Conservation (phyloP, 2,888 invertebrate species). For the Calliopum simillimum region DNA sequence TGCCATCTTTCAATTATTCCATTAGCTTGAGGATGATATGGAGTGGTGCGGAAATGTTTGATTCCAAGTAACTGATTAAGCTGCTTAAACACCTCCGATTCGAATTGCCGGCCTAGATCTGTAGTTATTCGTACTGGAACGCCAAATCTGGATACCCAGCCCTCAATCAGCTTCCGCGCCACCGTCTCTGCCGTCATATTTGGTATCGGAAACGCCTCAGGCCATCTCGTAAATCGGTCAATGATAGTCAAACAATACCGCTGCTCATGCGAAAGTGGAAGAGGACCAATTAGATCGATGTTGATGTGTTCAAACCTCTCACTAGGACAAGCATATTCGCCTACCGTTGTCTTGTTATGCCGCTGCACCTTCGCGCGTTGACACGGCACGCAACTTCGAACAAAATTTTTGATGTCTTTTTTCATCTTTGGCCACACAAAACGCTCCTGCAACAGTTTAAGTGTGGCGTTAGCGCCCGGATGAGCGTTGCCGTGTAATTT, state of each 20-base stretch:
- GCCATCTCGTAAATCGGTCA: constrained; percentile 33
- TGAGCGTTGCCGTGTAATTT: constrained; percentile 37
- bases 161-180: constrained; percentile 18
- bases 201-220: constrained; percentile 36
- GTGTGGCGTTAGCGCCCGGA: constrained; percentile 13
- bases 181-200: constrained; percentile 36
- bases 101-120: constrained; percentile 33
- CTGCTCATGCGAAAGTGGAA: too few species aligned
- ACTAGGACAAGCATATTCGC: not conserved
- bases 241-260: constrained; percentile 21
- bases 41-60: constrained; percentile 29
- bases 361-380: constrained; percentile 47
- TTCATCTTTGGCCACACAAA: constrained; percentile 50
- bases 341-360: constrained; percentile 15
- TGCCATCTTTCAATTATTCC: constrained; percentile 36
- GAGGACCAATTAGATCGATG: constrained; percentile 21
- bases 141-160: constrained; percentile 37
- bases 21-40: constrained; percentile 36
- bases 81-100: constrained; percentile 26
- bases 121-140: constrained; percentile 28
- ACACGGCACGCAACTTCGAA: constrained; percentile 46
- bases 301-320: too few species aligned
- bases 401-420: constrained; percentile 22
- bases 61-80: constrained; percentile 26
- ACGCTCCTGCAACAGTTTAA: constrained; percentile 27